Evolutionary conservation across 1,140 invertebrate species (phyloP).

Genomic region (Wasmannia auropunctata): DNA sequence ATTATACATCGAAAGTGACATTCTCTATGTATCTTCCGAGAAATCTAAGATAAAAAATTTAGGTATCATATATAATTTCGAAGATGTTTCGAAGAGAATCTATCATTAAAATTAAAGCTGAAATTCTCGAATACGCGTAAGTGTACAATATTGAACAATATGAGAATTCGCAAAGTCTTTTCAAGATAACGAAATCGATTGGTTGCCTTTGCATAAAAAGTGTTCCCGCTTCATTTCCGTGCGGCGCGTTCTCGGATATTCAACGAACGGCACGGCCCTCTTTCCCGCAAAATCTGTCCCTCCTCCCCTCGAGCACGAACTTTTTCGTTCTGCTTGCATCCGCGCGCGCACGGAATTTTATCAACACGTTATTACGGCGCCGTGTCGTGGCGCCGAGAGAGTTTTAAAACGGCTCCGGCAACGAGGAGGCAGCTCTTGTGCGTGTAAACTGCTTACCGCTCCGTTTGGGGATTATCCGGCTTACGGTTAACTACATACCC

Average conservation of each 20-base stretch:
- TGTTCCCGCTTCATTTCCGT: neutral
- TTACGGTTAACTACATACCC: conserved; percentile 63
- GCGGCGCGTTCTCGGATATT: neutral
- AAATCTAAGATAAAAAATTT: neutral
- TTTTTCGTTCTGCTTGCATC: conserved; percentile 4
- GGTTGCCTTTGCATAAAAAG: neutral
- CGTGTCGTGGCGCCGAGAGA: conserved; percentile 7
- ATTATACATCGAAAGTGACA: neutral
- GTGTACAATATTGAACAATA: neutral
- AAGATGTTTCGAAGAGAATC: neutral
- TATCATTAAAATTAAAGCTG: neutral
- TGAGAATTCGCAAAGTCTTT: neutral
- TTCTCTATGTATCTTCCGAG: neutral
- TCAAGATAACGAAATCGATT: neutral
- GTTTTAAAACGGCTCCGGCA: conserved; percentile 40
- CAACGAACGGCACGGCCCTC: neutral
- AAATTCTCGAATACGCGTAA: neutral
- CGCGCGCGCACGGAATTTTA: conserved; percentile 30
- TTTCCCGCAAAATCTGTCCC: neutral
- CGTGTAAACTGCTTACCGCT: conserved; percentile 62
- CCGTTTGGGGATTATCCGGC: conserved; percentile 59
- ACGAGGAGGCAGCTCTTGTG: conserved; percentile 33
- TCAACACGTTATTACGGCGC: conserved; percentile 42
- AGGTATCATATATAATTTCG: neutral
- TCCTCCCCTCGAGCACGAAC: neutral